Percentiles rank a stretch among this genome's conserved stretches.
These are phyloP conservation scores for Drepanosiphum platanoidis DNA, from an alignment of 2,888 invertebrate species.

Conservation along the genomic window DNA sequence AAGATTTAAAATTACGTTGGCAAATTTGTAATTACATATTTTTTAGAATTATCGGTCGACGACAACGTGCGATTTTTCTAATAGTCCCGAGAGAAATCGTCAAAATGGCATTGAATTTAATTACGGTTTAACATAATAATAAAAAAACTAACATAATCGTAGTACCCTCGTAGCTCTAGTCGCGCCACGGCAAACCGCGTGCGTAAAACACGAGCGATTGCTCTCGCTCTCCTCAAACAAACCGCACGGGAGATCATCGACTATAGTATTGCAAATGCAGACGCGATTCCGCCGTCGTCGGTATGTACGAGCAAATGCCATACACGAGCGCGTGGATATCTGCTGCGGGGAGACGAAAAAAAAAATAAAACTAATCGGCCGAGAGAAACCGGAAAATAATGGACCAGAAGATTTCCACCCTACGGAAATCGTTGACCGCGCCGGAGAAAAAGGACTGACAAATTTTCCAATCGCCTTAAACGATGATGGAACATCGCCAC, in stretches of 20 bases:
- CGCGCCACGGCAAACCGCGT: background rate
- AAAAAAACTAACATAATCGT: too few relatives aligned
- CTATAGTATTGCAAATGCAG: background rate
- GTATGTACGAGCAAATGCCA: background rate
- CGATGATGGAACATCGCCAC: slow-evolving; percentile 36
- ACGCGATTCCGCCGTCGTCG: background rate
- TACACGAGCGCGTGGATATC: background rate
- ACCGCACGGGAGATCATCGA: background rate
- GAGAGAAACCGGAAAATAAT: slow-evolving; percentile 20
- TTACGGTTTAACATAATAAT: too few relatives aligned
- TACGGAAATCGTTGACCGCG: slow-evolving; percentile 12
- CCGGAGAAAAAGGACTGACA: background rate
- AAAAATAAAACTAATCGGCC: slow-evolving; percentile 32
- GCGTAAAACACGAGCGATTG: too few relatives aligned
- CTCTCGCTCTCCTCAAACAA: too few relatives aligned
- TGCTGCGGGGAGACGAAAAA: background rate
- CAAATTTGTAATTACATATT: too few relatives aligned
- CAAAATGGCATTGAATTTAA: too few relatives aligned
- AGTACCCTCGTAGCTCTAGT: too few relatives aligned
- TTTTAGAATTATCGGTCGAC: too few relatives aligned
- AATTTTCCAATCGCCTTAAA: slow-evolving; percentile 50
- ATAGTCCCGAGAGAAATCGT: too few relatives aligned
- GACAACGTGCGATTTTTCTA: too few relatives aligned
- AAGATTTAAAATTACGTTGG: too few relatives aligned
- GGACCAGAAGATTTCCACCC: background rate